Evolutionary conservation across 2,888 invertebrate species (phyloP), one percentile per base, ranked within the genome.

Genomic region (Lottia gigantea): DNA sequence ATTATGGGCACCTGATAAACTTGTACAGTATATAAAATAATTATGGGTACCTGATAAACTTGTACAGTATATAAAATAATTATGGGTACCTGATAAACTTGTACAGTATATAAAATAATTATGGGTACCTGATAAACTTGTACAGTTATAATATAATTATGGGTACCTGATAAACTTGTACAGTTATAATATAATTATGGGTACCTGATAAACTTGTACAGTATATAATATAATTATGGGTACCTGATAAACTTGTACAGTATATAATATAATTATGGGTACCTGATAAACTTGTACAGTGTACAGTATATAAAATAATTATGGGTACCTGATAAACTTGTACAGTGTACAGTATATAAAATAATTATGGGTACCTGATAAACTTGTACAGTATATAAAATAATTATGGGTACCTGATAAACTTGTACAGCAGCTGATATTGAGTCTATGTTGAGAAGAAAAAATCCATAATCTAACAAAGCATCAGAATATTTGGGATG

Each of bases 401-500:
- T 8, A 40, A 40, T 8, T 8, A 40, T 40, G 7, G 40, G 83
- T 80, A 93, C 93, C 91, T 93, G 92, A 87, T 96, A 96, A 0
- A 95, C 93, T 73, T 92, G 91, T n/a, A 96, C 95, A 84, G 95
- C 94, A 85, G 94, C 93, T 76, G 91, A 91, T 77, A 95, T 94
- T 68, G 93, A 93, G 90, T 97, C 97, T 68, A 94, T 93, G 89
- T 96, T 96, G 79, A 96, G 91, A 83, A 96, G 90, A 88, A 94
- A 96, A 90, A 95, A 96, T 76, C 95, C 97, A 88, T 94, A 95
- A 90, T 96, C 96, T 78, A 95, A 91, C 72, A 97, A 90, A 62
- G 94, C 93, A 87, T 95, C 95, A 31, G 96, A 94, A 88, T 93
- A 94, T 82, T 93, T 93, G 70, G 94, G 95, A 90, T 95, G 95